Conservation (phyloP, 2,113 vertebrate species). For the Neolamprologus ventralis region DNA sequence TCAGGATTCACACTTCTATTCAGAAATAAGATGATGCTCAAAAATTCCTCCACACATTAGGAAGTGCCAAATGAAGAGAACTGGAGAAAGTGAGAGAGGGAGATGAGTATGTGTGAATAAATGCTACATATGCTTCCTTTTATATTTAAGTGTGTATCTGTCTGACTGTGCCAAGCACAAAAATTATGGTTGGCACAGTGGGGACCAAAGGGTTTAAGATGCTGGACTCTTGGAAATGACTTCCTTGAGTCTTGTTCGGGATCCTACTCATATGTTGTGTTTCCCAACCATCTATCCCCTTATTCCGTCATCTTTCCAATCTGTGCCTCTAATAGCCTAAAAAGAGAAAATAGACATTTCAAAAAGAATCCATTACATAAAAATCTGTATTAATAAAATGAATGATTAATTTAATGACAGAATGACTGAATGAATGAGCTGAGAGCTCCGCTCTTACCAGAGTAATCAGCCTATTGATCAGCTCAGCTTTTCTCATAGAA, state of each 20-base stretch:
- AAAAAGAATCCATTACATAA: background rate
- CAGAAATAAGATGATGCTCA: background rate
- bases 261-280: background rate
- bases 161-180: background rate
- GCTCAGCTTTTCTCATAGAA: constrained; percentile 36
- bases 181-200: background rate
- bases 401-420: background rate
- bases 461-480: constrained; percentile 45
- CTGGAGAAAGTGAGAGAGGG: background rate
- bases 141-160: background rate
- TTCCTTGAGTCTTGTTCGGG: background rate
- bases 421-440: background rate
- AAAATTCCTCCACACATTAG: background rate
- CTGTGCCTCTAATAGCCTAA: background rate
- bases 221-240: background rate
- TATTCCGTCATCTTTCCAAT: background rate
- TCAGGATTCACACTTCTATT: background rate
- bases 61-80: background rate
- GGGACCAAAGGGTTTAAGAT: background rate
- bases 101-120: background rate
- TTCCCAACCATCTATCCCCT: background rate
- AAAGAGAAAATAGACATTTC: background rate
- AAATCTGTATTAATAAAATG: background rate
- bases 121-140: background rate
- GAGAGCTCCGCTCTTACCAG: background rate